Conservation (phyloP, 2,113 vertebrate species). For the Mirounga angustirostris region DNA sequence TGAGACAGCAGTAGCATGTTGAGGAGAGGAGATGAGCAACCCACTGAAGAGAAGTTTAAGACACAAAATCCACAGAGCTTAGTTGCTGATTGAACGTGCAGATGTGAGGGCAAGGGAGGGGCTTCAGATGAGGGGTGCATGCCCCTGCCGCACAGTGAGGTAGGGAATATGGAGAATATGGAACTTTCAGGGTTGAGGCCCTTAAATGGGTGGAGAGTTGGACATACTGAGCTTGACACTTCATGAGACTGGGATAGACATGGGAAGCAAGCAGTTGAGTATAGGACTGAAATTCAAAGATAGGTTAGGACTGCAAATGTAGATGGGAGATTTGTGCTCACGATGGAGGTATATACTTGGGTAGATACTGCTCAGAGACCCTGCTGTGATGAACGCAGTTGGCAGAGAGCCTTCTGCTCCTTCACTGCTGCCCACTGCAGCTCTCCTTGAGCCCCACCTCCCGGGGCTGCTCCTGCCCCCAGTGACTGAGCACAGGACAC, state of each 20-base stretch:
- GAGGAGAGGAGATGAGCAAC: background rate
- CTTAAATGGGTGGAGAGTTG: background rate
- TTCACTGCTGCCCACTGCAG: background rate
- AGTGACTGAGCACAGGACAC: rapidly evolving
- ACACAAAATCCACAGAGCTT: background rate
- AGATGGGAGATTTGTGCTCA: background rate
- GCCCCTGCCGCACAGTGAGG: background rate
- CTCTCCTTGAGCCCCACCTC: background rate
- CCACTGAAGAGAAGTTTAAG: background rate
- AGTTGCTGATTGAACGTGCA: background rate
- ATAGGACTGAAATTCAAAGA: background rate
- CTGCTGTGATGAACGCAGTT: background rate
- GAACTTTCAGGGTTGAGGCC: background rate
- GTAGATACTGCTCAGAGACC: background rate
- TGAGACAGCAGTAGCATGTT: background rate
- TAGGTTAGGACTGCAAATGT: background rate
- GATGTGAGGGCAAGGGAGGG: background rate
- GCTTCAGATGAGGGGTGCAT: background rate
- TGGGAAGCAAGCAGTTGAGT: background rate
- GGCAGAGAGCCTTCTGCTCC: background rate
- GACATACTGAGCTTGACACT: background rate
- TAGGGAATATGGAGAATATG: background rate
- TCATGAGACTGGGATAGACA: background rate
- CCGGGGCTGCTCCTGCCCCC: background rate
- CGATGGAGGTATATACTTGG: background rate